Percentiles rank a stretch among this genome's conserved stretches.
Conservation (phyloP, 1,140 invertebrate species). For the Armadillidium nasatum region DNA sequence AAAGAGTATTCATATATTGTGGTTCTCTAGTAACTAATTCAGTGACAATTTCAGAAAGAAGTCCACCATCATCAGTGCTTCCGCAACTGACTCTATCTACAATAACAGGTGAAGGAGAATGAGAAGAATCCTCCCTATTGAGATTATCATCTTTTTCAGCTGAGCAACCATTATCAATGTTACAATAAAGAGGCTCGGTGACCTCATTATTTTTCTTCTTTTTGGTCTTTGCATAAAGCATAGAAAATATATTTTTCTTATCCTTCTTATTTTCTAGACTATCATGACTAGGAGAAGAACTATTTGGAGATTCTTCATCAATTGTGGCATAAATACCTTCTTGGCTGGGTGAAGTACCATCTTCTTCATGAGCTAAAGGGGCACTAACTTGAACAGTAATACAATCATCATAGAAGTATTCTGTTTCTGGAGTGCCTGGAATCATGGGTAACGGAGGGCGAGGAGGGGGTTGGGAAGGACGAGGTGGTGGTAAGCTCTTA, state of each 20-base stretch:
- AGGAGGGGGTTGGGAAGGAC: slow-evolving; percentile 43
- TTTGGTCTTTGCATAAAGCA: slow-evolving; percentile 41
- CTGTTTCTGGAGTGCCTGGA: slow-evolving; percentile 40
- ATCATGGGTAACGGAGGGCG: slow-evolving; percentile 41
- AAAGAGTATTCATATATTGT: slow-evolving; percentile 32
- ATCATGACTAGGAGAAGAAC: slow-evolving; percentile 22
- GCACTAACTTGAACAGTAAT: slow-evolving; percentile 37
- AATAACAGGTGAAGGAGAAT: slow-evolving; percentile 22
- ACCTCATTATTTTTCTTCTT: slow-evolving; percentile 40
- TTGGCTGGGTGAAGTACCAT: slow-evolving; percentile 31
- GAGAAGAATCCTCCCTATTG: slow-evolving; percentile 29
- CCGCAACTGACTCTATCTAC: slow-evolving; percentile 39
- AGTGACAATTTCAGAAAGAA: slow-evolving; percentile 44
- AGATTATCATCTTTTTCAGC: slow-evolving; percentile 22
- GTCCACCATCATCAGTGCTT: slow-evolving; percentile 42
- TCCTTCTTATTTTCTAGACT: slow-evolving; percentile 23
- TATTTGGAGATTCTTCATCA: slow-evolving; percentile 40
- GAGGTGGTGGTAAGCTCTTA: slow-evolving; percentile 41
- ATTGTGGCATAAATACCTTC: slow-evolving; percentile 44
- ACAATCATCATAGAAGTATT: slow-evolving; percentile 43
- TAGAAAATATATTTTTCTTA: slow-evolving; percentile 43
- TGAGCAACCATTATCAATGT: slow-evolving; percentile 16
- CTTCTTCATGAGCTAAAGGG: slow-evolving; percentile 32
- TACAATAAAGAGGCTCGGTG: slow-evolving; percentile 35
- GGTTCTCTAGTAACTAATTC: slow-evolving; percentile 39